A percentile compares a stretch with the other conserved stretches of the same genome.
phyloP scores from a whole-genome alignment of 37 sponge, comb jelly and placozoan species.

The Oscarella lobularis region DNA sequence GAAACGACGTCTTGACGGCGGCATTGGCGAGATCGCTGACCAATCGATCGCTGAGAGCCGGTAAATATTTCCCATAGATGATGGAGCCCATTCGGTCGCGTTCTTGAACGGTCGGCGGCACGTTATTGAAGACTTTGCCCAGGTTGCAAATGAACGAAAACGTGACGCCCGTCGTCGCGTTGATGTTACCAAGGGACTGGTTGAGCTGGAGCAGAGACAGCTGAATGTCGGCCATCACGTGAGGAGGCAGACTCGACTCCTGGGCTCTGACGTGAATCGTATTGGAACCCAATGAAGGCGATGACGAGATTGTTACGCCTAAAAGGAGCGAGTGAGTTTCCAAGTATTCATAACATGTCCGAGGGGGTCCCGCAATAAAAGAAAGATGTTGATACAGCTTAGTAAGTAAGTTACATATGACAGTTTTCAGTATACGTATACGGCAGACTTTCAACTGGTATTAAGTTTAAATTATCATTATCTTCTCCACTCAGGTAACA shows the following conservation, averaged over 20 bases:
- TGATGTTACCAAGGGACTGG: conserved; percentile 1
- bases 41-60: neutral
- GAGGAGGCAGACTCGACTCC: neutral
- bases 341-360: too few relatives aligned
- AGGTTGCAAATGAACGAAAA: conserved; percentile 4
- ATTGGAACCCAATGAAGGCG: too few relatives aligned
- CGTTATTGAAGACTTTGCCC: neutral
- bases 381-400: too few relatives aligned
- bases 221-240: neutral
- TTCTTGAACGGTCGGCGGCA: neutral
- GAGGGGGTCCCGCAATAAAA: too few relatives aligned
- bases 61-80: neutral
- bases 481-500: too few relatives aligned
- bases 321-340: too few relatives aligned
- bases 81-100: neutral
- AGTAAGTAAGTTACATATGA: too few relatives aligned
- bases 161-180: neutral
- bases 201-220: neutral
- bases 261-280: too few relatives aligned
- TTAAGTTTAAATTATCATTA: too few relatives aligned
- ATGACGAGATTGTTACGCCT: too few relatives aligned
- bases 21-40: neutral
- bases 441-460: too few relatives aligned
- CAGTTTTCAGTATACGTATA: too few relatives aligned
- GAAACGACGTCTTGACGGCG: neutral